Conservation (phyloP, 2,113 vertebrate species). For the Paradoxurus hermaphroditus region DNA sequence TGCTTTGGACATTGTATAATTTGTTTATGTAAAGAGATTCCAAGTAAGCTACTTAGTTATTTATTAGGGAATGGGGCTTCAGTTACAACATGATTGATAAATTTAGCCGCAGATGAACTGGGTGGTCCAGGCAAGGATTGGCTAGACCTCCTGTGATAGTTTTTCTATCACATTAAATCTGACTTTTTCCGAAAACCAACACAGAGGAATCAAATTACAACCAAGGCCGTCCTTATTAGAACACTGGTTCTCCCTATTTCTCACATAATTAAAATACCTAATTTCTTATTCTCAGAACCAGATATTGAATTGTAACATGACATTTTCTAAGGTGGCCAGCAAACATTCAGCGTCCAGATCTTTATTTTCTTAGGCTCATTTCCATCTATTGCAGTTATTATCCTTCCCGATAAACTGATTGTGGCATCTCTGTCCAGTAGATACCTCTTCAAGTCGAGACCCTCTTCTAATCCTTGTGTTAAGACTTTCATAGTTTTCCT, state of each 20-base stretch:
- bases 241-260: slow-evolving; percentile 22
- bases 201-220: slow-evolving; percentile 58
- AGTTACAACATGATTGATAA: not conserved
- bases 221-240: not conserved
- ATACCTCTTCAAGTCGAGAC: not conserved
- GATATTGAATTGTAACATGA: not conserved
- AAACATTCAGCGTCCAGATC: not conserved
- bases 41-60: not conserved
- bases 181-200: slow-evolving; percentile 64
- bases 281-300: not conserved
- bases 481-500: not conserved
- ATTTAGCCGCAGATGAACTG: slow-evolving; percentile 1
- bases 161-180: slow-evolving; percentile 53
- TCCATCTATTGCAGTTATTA: not conserved
- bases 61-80: slow-evolving; percentile 35
- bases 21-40: not conserved
- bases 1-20: not conserved
- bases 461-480: not conserved
- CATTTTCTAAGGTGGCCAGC: not conserved
- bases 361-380: not conserved
- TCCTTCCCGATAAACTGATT: not conserved
- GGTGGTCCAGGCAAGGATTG: slow-evolving; percentile 10
- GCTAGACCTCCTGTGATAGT: slow-evolving; percentile 37
- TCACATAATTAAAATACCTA: slow-evolving; percentile 17
- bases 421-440: not conserved